phyloP scores from a whole-genome alignment of 1,140 invertebrate genomes.

The Calephelis virginiensis region DNA sequence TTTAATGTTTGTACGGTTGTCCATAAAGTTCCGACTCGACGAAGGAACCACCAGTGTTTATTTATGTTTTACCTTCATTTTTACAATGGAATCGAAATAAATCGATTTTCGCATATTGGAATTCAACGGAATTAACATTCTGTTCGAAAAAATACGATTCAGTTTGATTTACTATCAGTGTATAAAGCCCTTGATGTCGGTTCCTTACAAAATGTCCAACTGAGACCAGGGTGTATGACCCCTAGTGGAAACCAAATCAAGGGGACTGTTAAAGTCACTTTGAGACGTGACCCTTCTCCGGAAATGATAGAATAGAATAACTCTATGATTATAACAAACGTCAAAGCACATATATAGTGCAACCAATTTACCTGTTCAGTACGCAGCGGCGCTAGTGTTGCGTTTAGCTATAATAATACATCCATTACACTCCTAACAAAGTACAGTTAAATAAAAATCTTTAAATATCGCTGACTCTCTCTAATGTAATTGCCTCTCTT shows the following conservation, averaged over 20 bases:
- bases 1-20: conserved; percentile 61
- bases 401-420: too few relatives aligned
- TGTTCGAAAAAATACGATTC: not conserved
- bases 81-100: conserved; percentile 53
- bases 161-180: conserved; percentile 1
- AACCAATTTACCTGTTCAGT: too few relatives aligned
- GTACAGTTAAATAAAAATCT: too few relatives aligned
- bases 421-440: too few relatives aligned
- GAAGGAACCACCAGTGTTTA: conserved; percentile 44
- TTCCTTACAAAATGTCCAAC: conserved; percentile 51
- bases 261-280: conserved; percentile 65
- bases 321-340: conserved; percentile 47
- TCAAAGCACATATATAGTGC: not conserved
- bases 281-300: conserved; percentile 55
- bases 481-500: too few relatives aligned
- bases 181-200: conserved; percentile 60
- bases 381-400: too few relatives aligned
- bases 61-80: conserved; percentile 30
- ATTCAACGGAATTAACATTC: not conserved
- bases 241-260: conserved; percentile 76
- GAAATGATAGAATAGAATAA: conserved; percentile 16
- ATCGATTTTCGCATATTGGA: not conserved
- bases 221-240: conserved; percentile 67
- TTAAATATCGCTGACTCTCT: too few relatives aligned
- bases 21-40: conserved; percentile 50